A percentile compares a stretch with the other conserved stretches of the same genome.
Conservation (phyloP, 2,888 invertebrate genomes). For the Mactromeris polynyma region DNA sequence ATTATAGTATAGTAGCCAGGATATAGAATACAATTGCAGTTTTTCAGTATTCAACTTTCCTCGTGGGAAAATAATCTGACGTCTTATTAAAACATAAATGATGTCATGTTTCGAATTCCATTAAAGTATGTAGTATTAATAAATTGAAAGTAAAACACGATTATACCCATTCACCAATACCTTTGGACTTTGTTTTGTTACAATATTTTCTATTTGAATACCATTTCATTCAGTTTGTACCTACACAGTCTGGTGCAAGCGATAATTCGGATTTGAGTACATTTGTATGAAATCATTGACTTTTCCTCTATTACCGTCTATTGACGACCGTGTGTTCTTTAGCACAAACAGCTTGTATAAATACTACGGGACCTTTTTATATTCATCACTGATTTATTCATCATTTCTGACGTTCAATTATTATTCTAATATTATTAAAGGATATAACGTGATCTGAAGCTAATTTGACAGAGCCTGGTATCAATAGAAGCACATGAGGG, state of each 20-base stretch:
- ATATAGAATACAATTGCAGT: no score
- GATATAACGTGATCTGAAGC: conserved; percentile 30
- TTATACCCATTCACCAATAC: conserved; percentile 2
- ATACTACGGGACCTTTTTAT: conserved; percentile 26
- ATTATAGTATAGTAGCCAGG: no score
- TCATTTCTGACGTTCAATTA: conserved; percentile 17
- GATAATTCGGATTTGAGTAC: not conserved
- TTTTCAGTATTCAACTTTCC: no score
- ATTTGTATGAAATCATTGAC: conserved; percentile 8
- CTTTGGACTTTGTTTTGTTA: not conserved
- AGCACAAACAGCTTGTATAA: conserved; percentile 34
- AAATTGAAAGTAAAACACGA: not conserved
- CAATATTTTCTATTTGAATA: not conserved
- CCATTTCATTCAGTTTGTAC: not conserved
- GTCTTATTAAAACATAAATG: not conserved
- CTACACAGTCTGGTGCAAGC: not conserved
- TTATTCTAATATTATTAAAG: conserved; percentile 32
- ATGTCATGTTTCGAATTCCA: not conserved
- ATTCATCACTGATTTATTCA: conserved; percentile 26
- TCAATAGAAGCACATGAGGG: conserved; percentile 21
- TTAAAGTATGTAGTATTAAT: not conserved
- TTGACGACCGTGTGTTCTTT: conserved; percentile 3
- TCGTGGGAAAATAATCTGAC: not conserved
- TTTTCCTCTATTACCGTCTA: not conserved
- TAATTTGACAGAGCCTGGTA: conserved; percentile 40